A percentile compares a stretch with the other conserved stretches of the same genome.
Evolutionary conservation across 2,797 vertebrate genomes (phyloP).

Genomic region (Sternarchorhynchus goeldii): DNA sequence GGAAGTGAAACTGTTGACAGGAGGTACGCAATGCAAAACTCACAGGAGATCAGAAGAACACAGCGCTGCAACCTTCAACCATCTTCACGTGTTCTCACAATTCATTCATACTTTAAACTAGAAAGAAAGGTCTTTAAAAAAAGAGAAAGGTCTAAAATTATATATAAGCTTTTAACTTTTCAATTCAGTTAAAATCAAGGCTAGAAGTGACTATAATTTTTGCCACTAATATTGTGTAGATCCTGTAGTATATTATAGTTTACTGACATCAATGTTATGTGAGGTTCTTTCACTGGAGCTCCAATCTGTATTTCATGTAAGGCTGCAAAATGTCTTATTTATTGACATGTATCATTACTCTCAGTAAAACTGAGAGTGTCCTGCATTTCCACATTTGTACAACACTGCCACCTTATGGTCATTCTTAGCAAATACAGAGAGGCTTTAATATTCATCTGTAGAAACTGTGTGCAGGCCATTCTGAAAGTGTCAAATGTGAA

Average conservation of each 20-base stretch:
- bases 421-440: slow-evolving; percentile 4
- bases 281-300: not conserved
- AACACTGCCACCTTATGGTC: slow-evolving; percentile 50
- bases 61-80: too few relatives aligned
- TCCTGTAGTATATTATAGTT: too few relatives aligned
- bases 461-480: not conserved
- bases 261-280: not conserved
- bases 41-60: not conserved
- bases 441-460: not conserved
- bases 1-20: not conserved
- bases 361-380: not conserved
- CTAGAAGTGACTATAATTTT: too few relatives aligned
- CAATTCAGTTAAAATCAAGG: too few relatives aligned
- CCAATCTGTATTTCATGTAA: not conserved
- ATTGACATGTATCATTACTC: not conserved
- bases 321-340: not conserved
- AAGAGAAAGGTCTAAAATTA: too few relatives aligned
- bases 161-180: too few relatives aligned
- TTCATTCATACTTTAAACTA: too few relatives aligned
- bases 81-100: too few relatives aligned
- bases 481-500: not conserved
- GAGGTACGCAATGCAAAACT: not conserved
- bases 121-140: too few relatives aligned
- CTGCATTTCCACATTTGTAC: not conserved
- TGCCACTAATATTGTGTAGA: too few relatives aligned